phyloP scores from a whole-genome alignment of 1,140 invertebrate species.

The Saxidomus purpurata region DNA sequence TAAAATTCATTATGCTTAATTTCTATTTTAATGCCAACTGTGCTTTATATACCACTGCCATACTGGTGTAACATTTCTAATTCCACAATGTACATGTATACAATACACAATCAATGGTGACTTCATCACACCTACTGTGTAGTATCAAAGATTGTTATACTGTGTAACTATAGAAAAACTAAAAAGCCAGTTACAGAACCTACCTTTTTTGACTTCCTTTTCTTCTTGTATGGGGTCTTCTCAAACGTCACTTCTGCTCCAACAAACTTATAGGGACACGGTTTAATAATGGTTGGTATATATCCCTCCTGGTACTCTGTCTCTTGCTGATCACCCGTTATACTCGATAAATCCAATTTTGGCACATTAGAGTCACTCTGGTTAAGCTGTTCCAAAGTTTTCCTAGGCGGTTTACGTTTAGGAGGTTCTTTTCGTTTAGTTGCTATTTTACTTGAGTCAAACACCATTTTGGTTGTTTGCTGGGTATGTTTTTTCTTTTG shows the following conservation, averaged over 20 bases:
- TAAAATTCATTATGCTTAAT: no score
- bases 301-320: slow-evolving; percentile 77
- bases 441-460: slow-evolving; percentile 73
- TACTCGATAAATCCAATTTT: slow-evolving; percentile 74
- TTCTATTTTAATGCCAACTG: no score
- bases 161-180: no score
- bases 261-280: slow-evolving; percentile 78
- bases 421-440: slow-evolving; percentile 60
- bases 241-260: slow-evolving; percentile 76
- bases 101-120: no score
- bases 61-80: no score
- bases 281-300: slow-evolving; percentile 77
- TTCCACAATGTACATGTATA: no score
- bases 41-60: no score
- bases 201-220: slow-evolving; percentile 73
- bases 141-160: no score
- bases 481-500: slow-evolving; percentile 52
- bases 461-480: slow-evolving; percentile 57
- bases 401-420: slow-evolving; percentile 59
- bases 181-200: no score
- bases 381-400: slow-evolving; percentile 69
- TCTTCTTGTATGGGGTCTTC: slow-evolving; percentile 77
- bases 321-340: slow-evolving; percentile 61
- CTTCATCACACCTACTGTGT: no score
- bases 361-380: slow-evolving; percentile 67